Evolutionary conservation across 2,797 vertebrate species (phyloP), one percentile per base, ranked within the genome.

Genomic region (Cephalopachus bancanus): DNA sequence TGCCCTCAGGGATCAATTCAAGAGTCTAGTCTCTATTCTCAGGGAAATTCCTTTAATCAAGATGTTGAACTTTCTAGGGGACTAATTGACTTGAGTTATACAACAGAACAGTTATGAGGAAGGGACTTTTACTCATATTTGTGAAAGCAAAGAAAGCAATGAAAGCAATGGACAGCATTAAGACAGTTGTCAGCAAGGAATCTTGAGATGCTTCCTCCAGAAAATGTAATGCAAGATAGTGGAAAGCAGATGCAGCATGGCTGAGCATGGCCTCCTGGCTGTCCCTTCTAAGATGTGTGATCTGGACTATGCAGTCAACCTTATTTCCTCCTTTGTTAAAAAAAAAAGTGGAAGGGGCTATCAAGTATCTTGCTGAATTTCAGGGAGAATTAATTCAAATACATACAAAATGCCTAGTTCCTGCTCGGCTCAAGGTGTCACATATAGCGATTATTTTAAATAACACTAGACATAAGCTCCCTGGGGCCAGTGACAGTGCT

Each of bases 321-420:
- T 83, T 65, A 75, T 75, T 49, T 87, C 80, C 84, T 80, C 20
- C 65, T 90, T 75, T 33, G n/a, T 33, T 37, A 26, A 75, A 49
- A 72, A 49, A 33, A 74, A 10, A 22, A n/a, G 15, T 14, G 16
- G 33, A 62, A 7, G 2, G 4, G 8, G 15, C 22, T 76, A 51
- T 75, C 30, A 81, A 76, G 53, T 69, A 86, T 15, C 30, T 91
- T 67, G n/a, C 20, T 84, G 44, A 92, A 78, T 92, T 65, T 89
- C 74, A 67, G 14, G 60, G 57, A 79, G 33, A 91, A 74, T 78
- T 67, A 75, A 59, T 51, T 93, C 51, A 87, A 37, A 93, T 51
- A 96, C 22, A 88, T 33, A 84, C 26, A 60, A 94, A 93, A 67
- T 65, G 57, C 3, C 15, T 57, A 79, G 20, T 22, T 53, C 20